A percentile compares a stretch with the other conserved stretches of the same genome.
Evolutionary conservation across 2,888 invertebrate genomes (phyloP).

Genomic region (Melipona bicolor): DNA sequence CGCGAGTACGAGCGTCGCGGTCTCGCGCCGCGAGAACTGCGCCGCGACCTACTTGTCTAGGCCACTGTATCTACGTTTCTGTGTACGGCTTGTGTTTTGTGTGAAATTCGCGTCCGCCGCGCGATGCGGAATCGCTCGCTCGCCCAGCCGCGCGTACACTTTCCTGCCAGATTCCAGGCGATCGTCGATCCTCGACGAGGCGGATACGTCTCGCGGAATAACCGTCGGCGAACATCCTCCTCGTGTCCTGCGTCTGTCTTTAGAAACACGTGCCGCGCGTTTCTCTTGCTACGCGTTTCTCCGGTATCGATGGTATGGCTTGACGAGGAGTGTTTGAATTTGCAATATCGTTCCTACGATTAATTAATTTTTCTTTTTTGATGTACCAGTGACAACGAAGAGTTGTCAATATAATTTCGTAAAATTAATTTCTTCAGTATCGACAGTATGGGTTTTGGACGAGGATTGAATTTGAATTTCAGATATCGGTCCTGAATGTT

Average conservation of each 20-base stretch:
- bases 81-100: constrained; percentile 74
- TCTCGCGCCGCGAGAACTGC: constrained; percentile 77
- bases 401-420: too few species aligned
- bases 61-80: constrained; percentile 80
- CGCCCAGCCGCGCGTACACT: constrained; percentile 28
- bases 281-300: background rate
- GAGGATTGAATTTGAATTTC: too few species aligned
- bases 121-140: constrained; percentile 50
- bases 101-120: constrained; percentile 66
- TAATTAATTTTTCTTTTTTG: too few species aligned
- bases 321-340: background rate
- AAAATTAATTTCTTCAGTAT: too few species aligned
- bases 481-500: too few species aligned
- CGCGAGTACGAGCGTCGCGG: constrained; percentile 33
- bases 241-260: background rate
- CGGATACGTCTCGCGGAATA: constrained; percentile 49
- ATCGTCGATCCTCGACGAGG: constrained; percentile 58
- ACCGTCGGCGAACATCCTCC: constrained; percentile 4
- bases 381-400: too few species aligned
- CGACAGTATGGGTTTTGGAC: too few species aligned
- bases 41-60: constrained; percentile 83
- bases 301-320: background rate
- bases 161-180: constrained; percentile 60
- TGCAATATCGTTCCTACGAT: background rate
- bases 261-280: background rate